Evolutionary conservation across 2,113 vertebrate species (phyloP).

Genomic region (Fregetta grallaria): DNA sequence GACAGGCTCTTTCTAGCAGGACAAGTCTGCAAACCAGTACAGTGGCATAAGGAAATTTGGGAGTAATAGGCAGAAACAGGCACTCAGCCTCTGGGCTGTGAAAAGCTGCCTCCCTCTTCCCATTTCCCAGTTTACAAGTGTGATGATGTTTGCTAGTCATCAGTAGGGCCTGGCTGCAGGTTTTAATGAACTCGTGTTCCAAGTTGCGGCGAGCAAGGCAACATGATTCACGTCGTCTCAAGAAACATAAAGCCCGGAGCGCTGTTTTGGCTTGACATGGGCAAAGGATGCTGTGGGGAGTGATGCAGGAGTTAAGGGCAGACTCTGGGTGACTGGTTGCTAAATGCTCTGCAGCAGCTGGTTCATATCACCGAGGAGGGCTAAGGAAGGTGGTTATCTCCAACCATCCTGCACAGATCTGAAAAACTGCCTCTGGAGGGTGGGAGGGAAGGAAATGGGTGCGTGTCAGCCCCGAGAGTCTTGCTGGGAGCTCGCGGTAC

Average conservation of each 20-base stretch:
- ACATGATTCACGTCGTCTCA: rapidly evolving
- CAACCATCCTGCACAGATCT: not conserved
- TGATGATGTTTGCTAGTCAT: not conserved
- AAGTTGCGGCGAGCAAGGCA: not conserved
- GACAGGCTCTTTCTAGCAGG: not conserved
- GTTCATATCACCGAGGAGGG: not conserved
- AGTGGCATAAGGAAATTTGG: not conserved
- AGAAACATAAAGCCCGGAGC: not conserved
- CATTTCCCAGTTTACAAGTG: rapidly evolving
- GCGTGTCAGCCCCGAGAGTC: not conserved
- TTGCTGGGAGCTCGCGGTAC: not conserved
- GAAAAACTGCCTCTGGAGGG: not conserved
- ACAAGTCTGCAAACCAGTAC: not conserved
- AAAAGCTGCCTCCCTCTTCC: not conserved
- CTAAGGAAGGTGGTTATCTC: not conserved
- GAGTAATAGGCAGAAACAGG: not conserved
- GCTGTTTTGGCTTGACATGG: rapidly evolving
- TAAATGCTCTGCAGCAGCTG: not conserved
- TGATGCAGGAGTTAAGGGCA: not conserved
- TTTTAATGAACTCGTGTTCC: not conserved
- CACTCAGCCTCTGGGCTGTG: not conserved
- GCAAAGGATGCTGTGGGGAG: not conserved
- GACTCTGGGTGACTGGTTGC: not conserved
- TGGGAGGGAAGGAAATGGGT: not conserved
- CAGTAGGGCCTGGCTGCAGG: not conserved